These are phyloP conservation scores for Propithecus coquereli DNA, from an alignment of 2,113 vertebrate species.

Conservation along the genomic window DNA sequence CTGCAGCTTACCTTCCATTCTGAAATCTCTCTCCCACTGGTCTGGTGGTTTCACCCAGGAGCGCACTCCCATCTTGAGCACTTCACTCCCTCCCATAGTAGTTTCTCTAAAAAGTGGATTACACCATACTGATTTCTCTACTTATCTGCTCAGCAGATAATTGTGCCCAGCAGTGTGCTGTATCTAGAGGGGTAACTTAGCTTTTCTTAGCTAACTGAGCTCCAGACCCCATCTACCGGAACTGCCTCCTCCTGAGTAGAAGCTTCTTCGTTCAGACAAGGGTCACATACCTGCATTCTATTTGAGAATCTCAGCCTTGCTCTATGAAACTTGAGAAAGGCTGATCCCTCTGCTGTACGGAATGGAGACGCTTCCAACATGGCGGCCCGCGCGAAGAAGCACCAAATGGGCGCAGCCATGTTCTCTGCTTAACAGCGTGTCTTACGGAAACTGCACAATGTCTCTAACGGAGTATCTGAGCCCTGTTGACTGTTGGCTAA, in stretches of 20 bases:
- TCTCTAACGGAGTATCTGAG: accelerated
- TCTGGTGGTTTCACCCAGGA: not conserved
- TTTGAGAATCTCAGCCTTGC: not conserved
- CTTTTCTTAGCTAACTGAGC: not conserved
- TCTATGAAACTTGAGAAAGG: not conserved
- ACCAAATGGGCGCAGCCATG: not conserved
- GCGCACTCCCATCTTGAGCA: not conserved
- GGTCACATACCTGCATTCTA: too few species aligned
- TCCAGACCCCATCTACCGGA: not conserved
- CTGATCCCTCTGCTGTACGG: not conserved
- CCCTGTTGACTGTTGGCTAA: not conserved
- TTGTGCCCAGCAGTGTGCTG: not conserved
- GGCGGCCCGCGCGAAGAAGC: accelerated
- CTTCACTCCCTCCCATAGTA: not conserved
- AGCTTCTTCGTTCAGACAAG: not conserved
- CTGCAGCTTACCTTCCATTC: not conserved
- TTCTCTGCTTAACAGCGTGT: not conserved
- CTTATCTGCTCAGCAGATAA: not conserved
- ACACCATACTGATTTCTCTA: not conserved
- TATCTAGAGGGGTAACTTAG: not conserved
- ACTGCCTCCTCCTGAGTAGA: not conserved
- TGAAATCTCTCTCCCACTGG: not conserved
- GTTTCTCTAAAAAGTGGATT: not conserved
- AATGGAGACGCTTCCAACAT: not conserved
- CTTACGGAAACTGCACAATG: not conserved